These are phyloP conservation scores for Salvelinus namaycush DNA, from an alignment of 2,113 vertebrate genomes.

Conservation along the genomic window DNA sequence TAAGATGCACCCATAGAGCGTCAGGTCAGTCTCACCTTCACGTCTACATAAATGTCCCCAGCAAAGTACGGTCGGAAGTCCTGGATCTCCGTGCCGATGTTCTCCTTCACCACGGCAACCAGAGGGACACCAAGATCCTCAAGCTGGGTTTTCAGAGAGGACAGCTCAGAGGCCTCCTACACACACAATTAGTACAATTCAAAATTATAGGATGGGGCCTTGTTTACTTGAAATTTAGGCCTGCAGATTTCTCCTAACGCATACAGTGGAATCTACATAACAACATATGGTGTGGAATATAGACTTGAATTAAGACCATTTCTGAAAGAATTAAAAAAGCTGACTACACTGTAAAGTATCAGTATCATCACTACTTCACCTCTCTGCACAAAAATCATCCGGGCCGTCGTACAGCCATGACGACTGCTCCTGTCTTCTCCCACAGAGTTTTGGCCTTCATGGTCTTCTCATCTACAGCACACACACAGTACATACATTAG, in stretches of 20 bases:
- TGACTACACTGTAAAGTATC: background rate
- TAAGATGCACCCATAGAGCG: background rate
- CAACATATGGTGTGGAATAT: too few relatives aligned
- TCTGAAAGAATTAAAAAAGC: background rate
- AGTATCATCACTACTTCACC: conserved; percentile 66
- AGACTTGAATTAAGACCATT: too few relatives aligned
- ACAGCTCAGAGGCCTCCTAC: conserved; percentile 93
- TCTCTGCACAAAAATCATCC: conserved; percentile 99
- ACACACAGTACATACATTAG: too few relatives aligned
- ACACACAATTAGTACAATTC: background rate
- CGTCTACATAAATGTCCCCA: conserved; percentile 91
- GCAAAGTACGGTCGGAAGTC: conserved; percentile 91
- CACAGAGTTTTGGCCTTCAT: conserved; percentile 90
- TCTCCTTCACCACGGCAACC: conserved; percentile 93
- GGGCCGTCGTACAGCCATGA: conserved; percentile 93
- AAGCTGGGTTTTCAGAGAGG: conserved; percentile 89
- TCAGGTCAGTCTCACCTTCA: conserved; percentile 73
- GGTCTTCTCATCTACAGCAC: conserved; percentile 68
- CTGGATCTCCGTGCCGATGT: conserved; percentile 84
- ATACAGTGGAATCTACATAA: background rate
- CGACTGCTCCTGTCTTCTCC: conserved; percentile 85
- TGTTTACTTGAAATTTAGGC: too few relatives aligned
- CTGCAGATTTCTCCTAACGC: background rate
- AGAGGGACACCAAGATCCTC: conserved; percentile 88
- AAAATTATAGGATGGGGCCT: background rate